Base-by-base conservation (phyloP, 2,113 vertebrate species). In the Rhinoderma darwinii region DNA sequence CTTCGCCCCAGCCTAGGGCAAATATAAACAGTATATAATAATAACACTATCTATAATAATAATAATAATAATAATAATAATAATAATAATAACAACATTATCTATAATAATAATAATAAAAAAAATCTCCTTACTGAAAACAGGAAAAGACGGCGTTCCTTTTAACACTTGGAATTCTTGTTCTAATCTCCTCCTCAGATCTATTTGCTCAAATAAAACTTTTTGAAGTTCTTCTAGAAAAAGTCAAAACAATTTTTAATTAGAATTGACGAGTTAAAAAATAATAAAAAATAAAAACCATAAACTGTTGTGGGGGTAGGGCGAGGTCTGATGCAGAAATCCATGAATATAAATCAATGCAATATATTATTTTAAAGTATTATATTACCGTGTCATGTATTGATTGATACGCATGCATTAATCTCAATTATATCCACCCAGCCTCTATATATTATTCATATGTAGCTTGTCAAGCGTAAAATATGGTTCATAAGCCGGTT, bases 101-200 rank as follows among this genome's bases (percentile, higher is more conserved):
- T 18, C 4, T 17, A 59, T 25, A 0, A 56, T 22, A 4, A n/a
- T 10, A 10, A 59, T 59, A 10, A 25, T n/a, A 2, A 8, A n/a
- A 22, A 70, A 22, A 15, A 9, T 32, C 27, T 90, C 93, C 96
- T 97, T 96, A 99, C 98, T 97, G 94, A 99, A 99, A 79, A 99
- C 97, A 17, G 98, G 98, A 88, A 99, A 99, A 8, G 98, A 94
- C 0, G 97, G 91, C 3, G 95, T 97, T 90, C 98, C 98, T 94
- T 99, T 99, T 84, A 99, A 93, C 87, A 96, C 97, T 20, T 99
- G 97, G 89, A 99, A 99, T 89, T 99, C 98, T 91, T 99, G 97
- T 79, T 99, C 98, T 86, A 99, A 93, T 89, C 98, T 95, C 91
- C 97, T 96, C 88, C 97, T 94, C 88, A 99, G 94, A 92, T 99